A percentile compares a stretch with the other conserved stretches of the same genome.
Conservation (phyloP, 2,797 vertebrate species). For the Threskiornis aethiopicus region DNA sequence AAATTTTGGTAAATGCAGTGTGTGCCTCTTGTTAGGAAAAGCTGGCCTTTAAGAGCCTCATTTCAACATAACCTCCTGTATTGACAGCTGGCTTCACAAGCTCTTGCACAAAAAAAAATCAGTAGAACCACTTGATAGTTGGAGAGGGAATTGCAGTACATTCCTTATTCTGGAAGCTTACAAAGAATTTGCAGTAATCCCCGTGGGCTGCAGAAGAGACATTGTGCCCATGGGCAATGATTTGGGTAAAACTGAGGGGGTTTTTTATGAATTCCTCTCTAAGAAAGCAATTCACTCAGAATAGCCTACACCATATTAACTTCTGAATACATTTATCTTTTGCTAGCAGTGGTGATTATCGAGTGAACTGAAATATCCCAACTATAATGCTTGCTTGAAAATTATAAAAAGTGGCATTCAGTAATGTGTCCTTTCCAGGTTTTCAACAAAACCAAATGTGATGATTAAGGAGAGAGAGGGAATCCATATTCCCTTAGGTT, state of each 20-base stretch:
- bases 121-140: neutral
- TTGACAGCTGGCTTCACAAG: neutral
- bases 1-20: neutral
- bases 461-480: slow-evolving; percentile 6
- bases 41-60: neutral
- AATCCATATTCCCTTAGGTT: slow-evolving; percentile 16
- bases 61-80: neutral
- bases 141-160: neutral
- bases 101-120: neutral
- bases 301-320: neutral
- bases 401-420: neutral
- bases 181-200: neutral
- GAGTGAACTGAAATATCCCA: neutral
- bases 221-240: neutral
- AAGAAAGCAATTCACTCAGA: neutral
- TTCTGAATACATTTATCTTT: neutral
- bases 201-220: neutral
- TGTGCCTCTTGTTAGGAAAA: neutral
- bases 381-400: neutral
- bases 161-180: neutral
- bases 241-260: neutral
- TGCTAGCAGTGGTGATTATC: neutral
- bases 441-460: neutral
- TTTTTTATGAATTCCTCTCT: neutral
- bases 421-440: neutral